Percentiles rank a stretch among this genome's conserved stretches.
Evolutionary conservation across 2,888 invertebrate genomes (phyloP).

Genomic region (Drosophila aldrichi): DNA sequence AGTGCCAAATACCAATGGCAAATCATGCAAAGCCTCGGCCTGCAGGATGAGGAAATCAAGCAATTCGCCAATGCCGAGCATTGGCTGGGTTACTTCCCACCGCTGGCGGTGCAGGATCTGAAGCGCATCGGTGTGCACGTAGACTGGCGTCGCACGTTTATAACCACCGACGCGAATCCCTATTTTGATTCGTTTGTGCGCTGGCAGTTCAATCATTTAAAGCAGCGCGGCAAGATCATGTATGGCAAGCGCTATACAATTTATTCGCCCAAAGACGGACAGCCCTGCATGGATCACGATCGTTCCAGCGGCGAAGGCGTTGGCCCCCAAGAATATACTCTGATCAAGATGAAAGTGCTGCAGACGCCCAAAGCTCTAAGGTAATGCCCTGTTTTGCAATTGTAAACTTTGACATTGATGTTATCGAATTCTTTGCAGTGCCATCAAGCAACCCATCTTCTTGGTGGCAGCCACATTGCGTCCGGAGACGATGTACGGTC

Average conservation of each 20-base stretch:
- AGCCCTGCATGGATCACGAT: slow-evolving; percentile 99
- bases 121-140: slow-evolving; percentile 95
- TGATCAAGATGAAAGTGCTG: slow-evolving; percentile 95
- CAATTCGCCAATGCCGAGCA: slow-evolving; percentile 95
- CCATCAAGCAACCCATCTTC: slow-evolving; percentile 77
- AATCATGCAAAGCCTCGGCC: slow-evolving; percentile 97
- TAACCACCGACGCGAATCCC: slow-evolving; percentile 99
- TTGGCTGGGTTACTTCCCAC: slow-evolving; percentile 99
- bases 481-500: slow-evolving; percentile 99
- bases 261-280: slow-evolving; percentile 97
- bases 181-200: slow-evolving; percentile 98
- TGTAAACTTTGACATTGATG: background rate
- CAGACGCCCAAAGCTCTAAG: slow-evolving; percentile 87
- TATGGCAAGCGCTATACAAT: slow-evolving; percentile 99
- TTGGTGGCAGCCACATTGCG: slow-evolving; percentile 98
- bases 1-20: slow-evolving; percentile 98
- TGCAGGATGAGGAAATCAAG: slow-evolving; percentile 95
- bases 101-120: slow-evolving; percentile 93
- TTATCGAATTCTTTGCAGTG: slow-evolving; percentile 44
- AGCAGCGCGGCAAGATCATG: slow-evolving; percentile 94
- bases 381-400: slow-evolving; percentile 84
- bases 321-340: slow-evolving; percentile 98
- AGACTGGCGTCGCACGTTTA: slow-evolving; percentile 99
- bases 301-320: slow-evolving; percentile 98
- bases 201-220: slow-evolving; percentile 97